Evolutionary conservation across 2,797 vertebrate species (phyloP).

Genomic region (Linurgus olivaceus): DNA sequence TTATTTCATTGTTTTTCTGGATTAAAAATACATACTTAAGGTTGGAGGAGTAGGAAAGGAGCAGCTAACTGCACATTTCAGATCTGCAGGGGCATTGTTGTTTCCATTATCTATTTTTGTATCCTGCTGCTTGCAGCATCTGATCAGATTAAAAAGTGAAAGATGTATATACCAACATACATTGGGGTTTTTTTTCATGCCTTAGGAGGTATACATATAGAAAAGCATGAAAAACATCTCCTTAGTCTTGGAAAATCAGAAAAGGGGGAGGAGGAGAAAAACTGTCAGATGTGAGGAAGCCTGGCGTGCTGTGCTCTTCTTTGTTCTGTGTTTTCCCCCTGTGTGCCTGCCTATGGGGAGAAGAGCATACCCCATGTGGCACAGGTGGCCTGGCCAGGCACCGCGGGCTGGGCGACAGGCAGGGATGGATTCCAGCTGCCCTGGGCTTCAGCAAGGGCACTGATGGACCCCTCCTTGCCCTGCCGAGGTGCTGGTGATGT

Average conservation of each 20-base stretch:
- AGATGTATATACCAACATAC: background rate
- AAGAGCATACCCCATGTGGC: rapidly evolving
- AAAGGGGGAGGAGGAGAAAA: background rate
- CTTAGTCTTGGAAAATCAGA: background rate
- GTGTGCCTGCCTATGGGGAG: background rate
- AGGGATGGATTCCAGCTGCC: background rate
- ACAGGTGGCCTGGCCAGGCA: background rate
- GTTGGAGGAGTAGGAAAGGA: background rate
- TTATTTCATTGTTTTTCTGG: background rate
- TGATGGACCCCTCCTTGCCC: background rate
- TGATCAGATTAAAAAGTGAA: conserved; percentile 22
- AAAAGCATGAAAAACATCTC: background rate
- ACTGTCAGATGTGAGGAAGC: conserved; percentile 2
- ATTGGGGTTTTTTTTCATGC: background rate
- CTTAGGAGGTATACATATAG: background rate
- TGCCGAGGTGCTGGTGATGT: background rate
- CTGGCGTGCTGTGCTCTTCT: background rate
- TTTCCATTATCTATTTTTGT: conserved; percentile 47
- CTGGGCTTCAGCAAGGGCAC: background rate
- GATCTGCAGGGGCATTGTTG: conserved; percentile 52
- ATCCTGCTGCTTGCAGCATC: conserved; percentile 30
- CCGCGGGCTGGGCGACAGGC: rapidly evolving
- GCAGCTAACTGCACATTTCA: background rate
- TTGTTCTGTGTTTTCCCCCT: background rate
- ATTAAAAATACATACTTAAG: background rate